These are phyloP conservation scores for Oligia strigilis DNA, from an alignment of 2,888 invertebrate genomes.

Conservation along the genomic window DNA sequence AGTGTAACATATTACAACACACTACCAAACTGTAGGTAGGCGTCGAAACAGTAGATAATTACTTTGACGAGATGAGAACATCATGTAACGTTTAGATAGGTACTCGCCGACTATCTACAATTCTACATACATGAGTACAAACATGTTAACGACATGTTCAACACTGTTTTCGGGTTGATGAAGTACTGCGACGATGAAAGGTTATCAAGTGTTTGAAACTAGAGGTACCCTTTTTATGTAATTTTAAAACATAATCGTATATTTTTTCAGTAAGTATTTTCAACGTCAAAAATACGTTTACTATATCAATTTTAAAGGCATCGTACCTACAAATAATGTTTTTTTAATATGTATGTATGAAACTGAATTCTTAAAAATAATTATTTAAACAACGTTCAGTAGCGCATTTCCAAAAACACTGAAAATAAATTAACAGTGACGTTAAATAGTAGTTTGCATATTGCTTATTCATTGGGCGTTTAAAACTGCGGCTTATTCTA, in stretches of 20 bases:
- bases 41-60: background rate
- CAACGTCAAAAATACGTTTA: background rate
- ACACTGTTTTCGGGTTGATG: constrained; percentile 8
- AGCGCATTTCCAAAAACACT: constrained; percentile 13
- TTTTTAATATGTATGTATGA: background rate
- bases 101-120: background rate
- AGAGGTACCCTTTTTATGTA: background rate
- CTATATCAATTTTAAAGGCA: too few relatives aligned
- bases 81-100: constrained; percentile 3
- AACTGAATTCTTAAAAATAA: background rate
- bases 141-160: constrained; percentile 5
- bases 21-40: background rate
- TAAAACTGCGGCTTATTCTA: constrained; percentile 45
- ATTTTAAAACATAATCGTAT: background rate
- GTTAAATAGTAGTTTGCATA: constrained; percentile 54
- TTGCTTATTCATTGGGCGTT: constrained; percentile 44
- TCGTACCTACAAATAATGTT: background rate
- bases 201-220: background rate
- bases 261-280: too few relatives aligned
- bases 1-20: background rate
- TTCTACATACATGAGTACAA: background rate
- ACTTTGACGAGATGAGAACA: constrained; percentile 2
- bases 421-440: constrained; percentile 49
- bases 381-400: background rate
- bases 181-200: background rate